phyloP scores from a whole-genome alignment of 2,888 invertebrate species.

The Ypsolopha sequella region DNA sequence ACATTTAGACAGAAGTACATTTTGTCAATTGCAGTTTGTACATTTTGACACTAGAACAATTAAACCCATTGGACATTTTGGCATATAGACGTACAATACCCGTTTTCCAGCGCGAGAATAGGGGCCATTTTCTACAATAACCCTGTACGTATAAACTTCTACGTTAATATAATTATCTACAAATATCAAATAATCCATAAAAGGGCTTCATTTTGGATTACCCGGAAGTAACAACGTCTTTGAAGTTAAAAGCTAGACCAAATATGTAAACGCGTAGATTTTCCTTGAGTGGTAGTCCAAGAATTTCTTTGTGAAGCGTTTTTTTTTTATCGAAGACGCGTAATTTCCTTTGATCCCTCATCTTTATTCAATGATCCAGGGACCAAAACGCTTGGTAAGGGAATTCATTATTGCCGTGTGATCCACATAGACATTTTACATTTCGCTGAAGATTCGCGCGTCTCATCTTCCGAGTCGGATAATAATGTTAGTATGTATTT shows the following conservation, averaged over 20 bases:
- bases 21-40: too few species aligned
- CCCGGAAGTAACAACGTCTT: background rate
- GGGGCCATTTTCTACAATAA: too few species aligned
- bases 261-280: constrained; percentile 41
- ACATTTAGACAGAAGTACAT: too few species aligned
- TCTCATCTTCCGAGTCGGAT: background rate
- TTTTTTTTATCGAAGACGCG: constrained; percentile 57
- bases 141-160: too few species aligned
- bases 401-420: constrained; percentile 58
- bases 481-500: too few species aligned
- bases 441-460: constrained; percentile 1
- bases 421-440: constrained; percentile 25
- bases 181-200: too few species aligned
- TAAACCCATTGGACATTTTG: too few species aligned
- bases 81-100: too few species aligned
- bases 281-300: constrained; percentile 19
- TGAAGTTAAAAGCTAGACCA: constrained; percentile 12
- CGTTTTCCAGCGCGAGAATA: too few species aligned
- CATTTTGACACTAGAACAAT: too few species aligned
- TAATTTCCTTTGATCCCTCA: constrained; percentile 66
- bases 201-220: background rate
- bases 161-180: too few species aligned
- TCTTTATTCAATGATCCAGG: constrained; percentile 66
- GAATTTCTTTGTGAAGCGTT: constrained; percentile 53
- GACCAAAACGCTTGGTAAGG: constrained; percentile 58